Evolutionary conservation across 2,113 vertebrate species (phyloP).

Genomic region (Peucedramus taeniatus): DNA sequence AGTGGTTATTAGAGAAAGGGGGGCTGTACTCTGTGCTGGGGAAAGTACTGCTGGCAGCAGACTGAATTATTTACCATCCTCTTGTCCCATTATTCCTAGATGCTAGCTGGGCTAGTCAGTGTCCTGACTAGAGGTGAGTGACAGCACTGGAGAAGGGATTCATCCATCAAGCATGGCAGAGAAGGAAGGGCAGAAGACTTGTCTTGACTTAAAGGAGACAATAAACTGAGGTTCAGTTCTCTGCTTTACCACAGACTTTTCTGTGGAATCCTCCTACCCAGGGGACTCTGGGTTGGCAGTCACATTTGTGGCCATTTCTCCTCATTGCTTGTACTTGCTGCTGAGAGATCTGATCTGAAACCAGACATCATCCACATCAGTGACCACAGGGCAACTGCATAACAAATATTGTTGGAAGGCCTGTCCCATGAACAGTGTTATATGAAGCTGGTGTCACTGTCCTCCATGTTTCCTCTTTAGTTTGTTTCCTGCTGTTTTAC

Average conservation of each 20-base stretch:
- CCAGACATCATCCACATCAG: not conserved
- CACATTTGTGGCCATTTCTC: not conserved
- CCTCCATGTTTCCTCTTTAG: not conserved
- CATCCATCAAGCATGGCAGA: not conserved
- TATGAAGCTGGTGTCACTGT: not conserved
- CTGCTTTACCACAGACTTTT: not conserved
- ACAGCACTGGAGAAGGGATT: not conserved
- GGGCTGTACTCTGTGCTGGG: not conserved
- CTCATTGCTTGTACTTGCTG: not conserved
- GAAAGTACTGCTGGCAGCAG: not conserved
- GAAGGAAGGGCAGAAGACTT: not conserved
- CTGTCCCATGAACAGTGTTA: not conserved
- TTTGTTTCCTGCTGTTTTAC: not conserved
- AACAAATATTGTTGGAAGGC: not conserved
- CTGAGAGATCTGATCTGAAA: not conserved
- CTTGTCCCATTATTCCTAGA: not conserved
- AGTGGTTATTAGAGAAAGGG: not conserved
- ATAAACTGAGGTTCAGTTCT: not conserved
- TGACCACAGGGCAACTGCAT: not conserved
- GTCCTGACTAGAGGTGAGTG: not conserved
- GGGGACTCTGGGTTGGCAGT: not conserved
- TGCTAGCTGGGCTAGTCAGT: not conserved
- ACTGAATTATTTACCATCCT: not conserved
- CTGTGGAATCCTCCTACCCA: accelerated
- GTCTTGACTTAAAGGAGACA: not conserved